These are phyloP conservation scores for Triops cancriformis DNA, from an alignment of 1,140 invertebrate species.

Conservation along the genomic window DNA sequence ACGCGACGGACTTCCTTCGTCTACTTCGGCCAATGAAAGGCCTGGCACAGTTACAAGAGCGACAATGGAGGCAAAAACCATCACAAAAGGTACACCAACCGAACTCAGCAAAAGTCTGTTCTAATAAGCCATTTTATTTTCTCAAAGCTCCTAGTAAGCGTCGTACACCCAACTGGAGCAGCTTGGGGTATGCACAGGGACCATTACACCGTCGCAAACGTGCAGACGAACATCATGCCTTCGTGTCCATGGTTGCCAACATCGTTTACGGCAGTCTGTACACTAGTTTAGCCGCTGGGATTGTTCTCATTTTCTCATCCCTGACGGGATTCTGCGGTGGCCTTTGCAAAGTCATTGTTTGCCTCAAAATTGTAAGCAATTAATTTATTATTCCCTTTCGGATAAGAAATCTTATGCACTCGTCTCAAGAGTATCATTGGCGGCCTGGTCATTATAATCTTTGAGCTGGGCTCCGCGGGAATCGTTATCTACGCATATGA, in stretches of 20 bases:
- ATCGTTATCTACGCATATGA: slow-evolving; percentile 22
- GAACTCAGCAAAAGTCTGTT: neutral
- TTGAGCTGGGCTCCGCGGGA: slow-evolving; percentile 14
- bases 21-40: neutral
- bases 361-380: slow-evolving; percentile 23
- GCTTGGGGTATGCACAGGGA: neutral
- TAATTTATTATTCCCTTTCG: no score
- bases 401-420: no score
- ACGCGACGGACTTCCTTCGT: neutral
- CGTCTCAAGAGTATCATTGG: neutral
- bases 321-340: slow-evolving; percentile 23
- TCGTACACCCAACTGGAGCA: neutral
- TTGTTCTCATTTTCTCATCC: slow-evolving; percentile 21
- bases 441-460: neutral
- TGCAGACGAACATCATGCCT: slow-evolving; percentile 15
- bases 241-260: slow-evolving; percentile 13
- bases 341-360: slow-evolving; percentile 12
- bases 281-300: slow-evolving; percentile 2
- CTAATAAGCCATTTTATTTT: neutral
- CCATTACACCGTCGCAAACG: neutral
- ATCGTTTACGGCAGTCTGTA: slow-evolving; percentile 19
- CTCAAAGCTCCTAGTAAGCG: neutral
- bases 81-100: neutral
- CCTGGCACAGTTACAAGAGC: neutral
- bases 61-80: neutral